phyloP scores from a whole-genome alignment of 2,888 invertebrate species.

The Tipula vernalis region DNA sequence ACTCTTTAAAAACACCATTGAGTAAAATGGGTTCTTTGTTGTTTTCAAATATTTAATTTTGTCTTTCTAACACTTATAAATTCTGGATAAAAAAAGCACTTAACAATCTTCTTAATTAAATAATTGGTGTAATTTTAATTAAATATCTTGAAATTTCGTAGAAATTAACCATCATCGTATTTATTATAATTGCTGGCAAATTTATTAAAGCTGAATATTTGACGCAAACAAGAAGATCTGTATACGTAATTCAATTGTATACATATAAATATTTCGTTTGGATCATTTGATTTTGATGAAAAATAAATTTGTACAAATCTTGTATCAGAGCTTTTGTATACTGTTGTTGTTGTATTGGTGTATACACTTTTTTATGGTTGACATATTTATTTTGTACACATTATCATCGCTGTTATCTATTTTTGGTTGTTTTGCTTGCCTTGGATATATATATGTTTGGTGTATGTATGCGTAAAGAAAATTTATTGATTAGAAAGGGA shows the following conservation, averaged over 20 bases:
- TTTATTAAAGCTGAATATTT: not conserved
- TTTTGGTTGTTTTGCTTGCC: not conserved
- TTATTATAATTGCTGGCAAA: not conserved
- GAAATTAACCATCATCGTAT: not conserved
- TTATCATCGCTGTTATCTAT: not conserved
- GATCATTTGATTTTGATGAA: not conserved
- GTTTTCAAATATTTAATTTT: no score
- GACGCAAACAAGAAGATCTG: not conserved
- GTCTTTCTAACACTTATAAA: no score
- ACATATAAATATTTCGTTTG: not conserved
- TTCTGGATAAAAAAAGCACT: no score
- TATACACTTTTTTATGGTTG: not conserved
- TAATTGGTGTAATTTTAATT: not conserved
- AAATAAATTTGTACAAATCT: not conserved
- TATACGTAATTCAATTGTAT: not conserved
- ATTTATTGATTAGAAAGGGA: not conserved
- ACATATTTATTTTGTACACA: not conserved
- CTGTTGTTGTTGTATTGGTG: not conserved
- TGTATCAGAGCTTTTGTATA: not conserved
- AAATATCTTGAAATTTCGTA: not conserved
- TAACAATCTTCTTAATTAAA: not conserved
- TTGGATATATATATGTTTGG: not conserved
- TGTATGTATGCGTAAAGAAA: not conserved
- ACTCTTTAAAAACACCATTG: no score
- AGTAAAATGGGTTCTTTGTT: no score